Percentiles rank a stretch among this genome's conserved stretches.
These are phyloP conservation scores for Bombyx huttoni DNA, from an alignment of 2,888 invertebrate species.

Conservation along the genomic window DNA sequence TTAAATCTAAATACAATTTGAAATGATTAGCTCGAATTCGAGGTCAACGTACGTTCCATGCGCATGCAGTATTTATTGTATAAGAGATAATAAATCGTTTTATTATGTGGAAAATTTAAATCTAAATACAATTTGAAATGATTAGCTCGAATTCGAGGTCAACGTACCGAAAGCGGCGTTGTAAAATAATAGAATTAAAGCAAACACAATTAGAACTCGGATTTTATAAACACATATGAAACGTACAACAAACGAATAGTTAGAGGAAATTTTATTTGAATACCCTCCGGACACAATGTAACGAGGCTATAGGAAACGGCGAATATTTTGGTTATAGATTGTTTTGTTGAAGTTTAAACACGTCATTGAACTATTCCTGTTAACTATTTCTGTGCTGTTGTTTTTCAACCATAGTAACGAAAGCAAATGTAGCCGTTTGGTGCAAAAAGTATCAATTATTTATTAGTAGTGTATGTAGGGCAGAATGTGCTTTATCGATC, in stretches of 20 bases:
- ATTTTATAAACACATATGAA: slow-evolving; percentile 13
- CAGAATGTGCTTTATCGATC: too few relatives aligned
- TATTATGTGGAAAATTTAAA: slow-evolving; percentile 5
- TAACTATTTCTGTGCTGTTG: too few relatives aligned
- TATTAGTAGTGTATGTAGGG: too few relatives aligned
- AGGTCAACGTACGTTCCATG: slow-evolving; percentile 19
- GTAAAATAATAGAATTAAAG: slow-evolving; percentile 32
- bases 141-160: slow-evolving; percentile 15
- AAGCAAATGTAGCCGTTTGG: too few relatives aligned
- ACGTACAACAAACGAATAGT: background rate
- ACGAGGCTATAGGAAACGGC: background rate
- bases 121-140: slow-evolving; percentile 7
- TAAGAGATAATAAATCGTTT: background rate
- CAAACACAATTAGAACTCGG: slow-evolving; percentile 24
- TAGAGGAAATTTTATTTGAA: background rate
- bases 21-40: slow-evolving; percentile 8
- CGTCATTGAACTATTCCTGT: background rate
- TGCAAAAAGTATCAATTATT: too few relatives aligned
- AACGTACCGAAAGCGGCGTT: slow-evolving; percentile 22
- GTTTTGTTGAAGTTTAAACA: background rate
- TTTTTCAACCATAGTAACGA: too few relatives aligned
- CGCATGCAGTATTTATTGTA: too few relatives aligned
- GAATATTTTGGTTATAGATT: background rate
- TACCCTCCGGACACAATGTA: background rate
- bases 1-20: slow-evolving; percentile 6